Conservation (phyloP, 2,888 invertebrate genomes). For the Dioctria rufipes region DNA sequence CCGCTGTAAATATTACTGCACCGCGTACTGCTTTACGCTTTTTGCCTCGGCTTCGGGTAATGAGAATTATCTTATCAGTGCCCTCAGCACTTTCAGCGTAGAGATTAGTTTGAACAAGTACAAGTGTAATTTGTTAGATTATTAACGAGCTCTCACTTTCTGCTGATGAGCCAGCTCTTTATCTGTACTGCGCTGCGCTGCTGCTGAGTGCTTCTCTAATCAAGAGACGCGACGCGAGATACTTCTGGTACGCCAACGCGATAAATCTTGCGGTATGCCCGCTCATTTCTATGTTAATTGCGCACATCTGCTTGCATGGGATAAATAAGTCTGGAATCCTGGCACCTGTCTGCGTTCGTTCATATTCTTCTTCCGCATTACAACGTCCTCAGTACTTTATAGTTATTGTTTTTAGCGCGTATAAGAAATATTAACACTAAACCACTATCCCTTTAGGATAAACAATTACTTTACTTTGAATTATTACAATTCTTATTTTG, state of each 20-base stretch:
- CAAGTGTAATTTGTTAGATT: conserved; percentile 40
- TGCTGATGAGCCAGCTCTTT: background rate
- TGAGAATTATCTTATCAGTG: conserved; percentile 33
- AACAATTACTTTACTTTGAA: too few species aligned
- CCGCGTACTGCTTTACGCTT: background rate
- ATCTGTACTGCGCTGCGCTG: too few species aligned
- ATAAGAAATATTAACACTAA: too few species aligned
- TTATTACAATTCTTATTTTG: too few species aligned
- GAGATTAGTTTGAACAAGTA: conserved; percentile 27
- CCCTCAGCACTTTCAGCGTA: conserved; percentile 32
- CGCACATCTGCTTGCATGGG: background rate
- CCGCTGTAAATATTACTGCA: too few species aligned
- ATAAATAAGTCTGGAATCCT: conserved; percentile 10
- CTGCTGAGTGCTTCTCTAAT: background rate
- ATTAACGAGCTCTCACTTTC: conserved; percentile 44
- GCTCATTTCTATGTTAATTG: conserved; percentile 9
- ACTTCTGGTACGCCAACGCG: background rate
- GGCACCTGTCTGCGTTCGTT: background rate
- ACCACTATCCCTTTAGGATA: too few species aligned
- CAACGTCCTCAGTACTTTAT: too few species aligned
- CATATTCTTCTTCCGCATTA: conserved; percentile 34
- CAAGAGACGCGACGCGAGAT: background rate
- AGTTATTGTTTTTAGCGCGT: too few species aligned
- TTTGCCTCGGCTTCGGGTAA: conserved; percentile 4
- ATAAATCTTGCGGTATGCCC: background rate